Evolutionary conservation across 2,888 invertebrate genomes (phyloP), one percentile per base, ranked within the genome.

Genomic region (Parnassius glacialis): DNA sequence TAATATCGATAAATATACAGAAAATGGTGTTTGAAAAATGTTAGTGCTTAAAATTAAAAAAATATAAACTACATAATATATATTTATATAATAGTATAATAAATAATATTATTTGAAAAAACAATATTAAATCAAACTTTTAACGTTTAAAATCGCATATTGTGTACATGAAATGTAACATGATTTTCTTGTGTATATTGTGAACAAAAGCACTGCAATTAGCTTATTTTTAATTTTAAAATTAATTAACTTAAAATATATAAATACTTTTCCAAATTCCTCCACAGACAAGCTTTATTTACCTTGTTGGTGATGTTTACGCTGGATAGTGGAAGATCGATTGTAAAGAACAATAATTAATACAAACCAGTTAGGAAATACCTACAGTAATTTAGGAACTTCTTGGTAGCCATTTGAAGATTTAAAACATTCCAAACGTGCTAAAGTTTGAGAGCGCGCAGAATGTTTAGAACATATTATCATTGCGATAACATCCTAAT

Each of bases 331-430:
- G 34, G n/a, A 64, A 66, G 66, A 64, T 59, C 53, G 62, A 63
- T 69, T 67, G 64, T 65, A 64, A 34, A 43, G 13, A n/a, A 43
- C 69, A 67, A 66, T 67, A 70, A 70, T 59, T 67, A 71, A 76
- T 78, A 69, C 80, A 74, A 44, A 51, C 34, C 71, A 65, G 70
- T 75, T 74, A 79, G 70, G 70, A 83, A 90, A 90, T 90, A 90
- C 89, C 90, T 90, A 81, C 82, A 77, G 87, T 89, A 85, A 87
- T 89, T 88, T 85, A 90, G 90, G 90, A 90, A 90, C 90, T 87
- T 85, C 81, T 34, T 76, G 73, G 74, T 80, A 87, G 87, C 86
- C 84, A 79, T 83, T 76, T 66, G 64, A 65, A 73, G 70, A 72
- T 76, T 69, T 60, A 62, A 70, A 70, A 69, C 11, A 48, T 68